Base-by-base conservation (phyloP, 2,888 invertebrate species). In the Troilus luridus region DNA sequence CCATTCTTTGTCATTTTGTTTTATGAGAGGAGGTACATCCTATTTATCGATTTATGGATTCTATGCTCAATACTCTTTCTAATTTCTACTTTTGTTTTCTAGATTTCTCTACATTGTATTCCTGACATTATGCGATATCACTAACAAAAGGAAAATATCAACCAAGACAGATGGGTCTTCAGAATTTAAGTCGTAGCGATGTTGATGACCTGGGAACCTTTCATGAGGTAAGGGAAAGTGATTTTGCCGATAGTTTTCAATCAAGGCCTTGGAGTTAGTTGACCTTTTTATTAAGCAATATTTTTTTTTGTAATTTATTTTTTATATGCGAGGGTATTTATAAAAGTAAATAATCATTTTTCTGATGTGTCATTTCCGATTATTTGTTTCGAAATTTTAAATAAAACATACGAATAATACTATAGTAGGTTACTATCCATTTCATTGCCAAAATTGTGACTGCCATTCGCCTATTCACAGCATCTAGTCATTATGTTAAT, bases 131-230 rank as follows among this genome's bases (percentile, higher is more conserved):
- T 12, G 24, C 67, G 6, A 1, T 19, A 6, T 67, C 24, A 6
- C 17, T 17, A 60, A 60, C 60, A 60, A 60, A 60, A 60, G 60
- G 17, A 14, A 60, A 14, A 60, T 67, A 24, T 14, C 12, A 24
- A 24, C 24, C 24, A 64, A 7, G 64, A 1, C 14, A 67, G 67
- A 24, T 14, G 11, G 67, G 12, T 24, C 14, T 67, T 77, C 72
- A 41, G 0, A 5, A 19, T 41, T 19, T 19, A 41, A 41, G 72
- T 27, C 9, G 10, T 41, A 77, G 7, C 17, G 72, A 41, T 41
- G 72, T 77, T 77, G 17, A 41, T 77, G 72, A 77, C 72, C 72
- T 77, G 72, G 5, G 72, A 77, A 77, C 72, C 72, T 77, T 77
- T 77, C 41, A 41, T 41, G 72, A 77, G 72, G 72, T 77, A 41